phyloP scores from a whole-genome alignment of 2,888 invertebrate species.

The Leptopilina syphax region DNA sequence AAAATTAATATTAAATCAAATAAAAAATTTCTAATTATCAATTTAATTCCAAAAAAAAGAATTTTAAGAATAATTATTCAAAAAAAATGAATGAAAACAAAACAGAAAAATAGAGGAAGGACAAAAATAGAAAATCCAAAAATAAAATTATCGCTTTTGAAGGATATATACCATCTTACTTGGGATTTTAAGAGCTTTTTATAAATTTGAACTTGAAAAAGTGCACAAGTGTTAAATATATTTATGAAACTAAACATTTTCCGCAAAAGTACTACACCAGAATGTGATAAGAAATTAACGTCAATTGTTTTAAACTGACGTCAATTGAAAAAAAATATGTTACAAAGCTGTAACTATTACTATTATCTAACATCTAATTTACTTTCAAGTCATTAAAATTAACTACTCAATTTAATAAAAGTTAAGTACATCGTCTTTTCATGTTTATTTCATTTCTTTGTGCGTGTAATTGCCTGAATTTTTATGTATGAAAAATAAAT shows the following conservation, averaged over 20 bases:
- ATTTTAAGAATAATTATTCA: too few relatives aligned
- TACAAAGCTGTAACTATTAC: constrained; percentile 11
- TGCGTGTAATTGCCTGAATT: not conserved
- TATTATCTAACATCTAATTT: constrained; percentile 19
- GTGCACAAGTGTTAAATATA: not conserved
- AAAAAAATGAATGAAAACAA: too few relatives aligned
- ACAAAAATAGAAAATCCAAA: too few relatives aligned
- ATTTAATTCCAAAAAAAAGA: too few relatives aligned
- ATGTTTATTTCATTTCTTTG: not conserved
- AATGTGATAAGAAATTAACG: constrained; percentile 4
- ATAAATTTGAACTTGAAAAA: constrained; percentile 4
- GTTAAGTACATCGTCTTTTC: not conserved
- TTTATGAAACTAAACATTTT: not conserved
- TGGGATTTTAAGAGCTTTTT: not conserved
- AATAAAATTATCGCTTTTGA: too few relatives aligned
- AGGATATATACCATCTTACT: not conserved
- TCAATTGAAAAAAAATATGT: constrained; percentile 13
- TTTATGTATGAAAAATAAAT: not conserved
- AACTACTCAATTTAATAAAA: not conserved
- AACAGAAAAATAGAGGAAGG: too few relatives aligned
- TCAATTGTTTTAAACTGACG: not conserved
- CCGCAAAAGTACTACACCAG: not conserved
- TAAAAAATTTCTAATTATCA: too few relatives aligned
- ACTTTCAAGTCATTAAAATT: constrained; percentile 6
- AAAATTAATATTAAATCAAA: too few relatives aligned